These are phyloP conservation scores for Ectropis crepuscularia DNA, from an alignment of 2,888 invertebrate species.

Conservation along the genomic window DNA sequence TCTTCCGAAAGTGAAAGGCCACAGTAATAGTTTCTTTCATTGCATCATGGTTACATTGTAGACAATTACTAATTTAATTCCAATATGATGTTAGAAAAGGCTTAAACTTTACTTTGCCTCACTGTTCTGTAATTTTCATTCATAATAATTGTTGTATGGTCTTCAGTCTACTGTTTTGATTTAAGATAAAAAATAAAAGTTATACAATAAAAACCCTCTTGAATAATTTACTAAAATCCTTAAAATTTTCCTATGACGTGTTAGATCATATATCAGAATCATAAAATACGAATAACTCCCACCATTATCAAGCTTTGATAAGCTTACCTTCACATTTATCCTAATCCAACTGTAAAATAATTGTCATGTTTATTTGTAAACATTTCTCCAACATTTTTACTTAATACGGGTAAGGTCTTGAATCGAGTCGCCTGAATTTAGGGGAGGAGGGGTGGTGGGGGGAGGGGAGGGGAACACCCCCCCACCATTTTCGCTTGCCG, in stretches of 20 bases:
- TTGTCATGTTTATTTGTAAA: not conserved
- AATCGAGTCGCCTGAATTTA: too few species aligned
- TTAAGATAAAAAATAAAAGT: too few species aligned
- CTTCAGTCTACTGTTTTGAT: too few species aligned
- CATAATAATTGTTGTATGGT: too few species aligned
- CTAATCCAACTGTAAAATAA: not conserved
- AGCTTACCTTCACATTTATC: not conserved
- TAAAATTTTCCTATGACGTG: not conserved
- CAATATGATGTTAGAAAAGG: not conserved
- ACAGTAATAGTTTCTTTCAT: slow-evolving; percentile 49
- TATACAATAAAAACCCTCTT: too few species aligned
- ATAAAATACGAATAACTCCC: not conserved
- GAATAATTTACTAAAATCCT: too few species aligned
- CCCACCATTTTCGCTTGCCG: too few species aligned
- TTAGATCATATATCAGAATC: not conserved
- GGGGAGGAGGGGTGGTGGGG: too few species aligned
- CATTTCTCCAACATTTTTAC: not conserved
- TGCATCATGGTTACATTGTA: slow-evolving; percentile 49
- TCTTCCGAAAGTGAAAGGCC: slow-evolving; percentile 55
- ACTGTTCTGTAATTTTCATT: not conserved
- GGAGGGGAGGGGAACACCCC: too few species aligned
- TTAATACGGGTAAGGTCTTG: too few species aligned
- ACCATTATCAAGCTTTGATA: slow-evolving; percentile 8
- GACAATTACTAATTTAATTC: not conserved
- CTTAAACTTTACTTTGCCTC: not conserved